These are phyloP conservation scores for Tiliacea citrago DNA, from an alignment of 2,888 invertebrate genomes.

Conservation along the genomic window DNA sequence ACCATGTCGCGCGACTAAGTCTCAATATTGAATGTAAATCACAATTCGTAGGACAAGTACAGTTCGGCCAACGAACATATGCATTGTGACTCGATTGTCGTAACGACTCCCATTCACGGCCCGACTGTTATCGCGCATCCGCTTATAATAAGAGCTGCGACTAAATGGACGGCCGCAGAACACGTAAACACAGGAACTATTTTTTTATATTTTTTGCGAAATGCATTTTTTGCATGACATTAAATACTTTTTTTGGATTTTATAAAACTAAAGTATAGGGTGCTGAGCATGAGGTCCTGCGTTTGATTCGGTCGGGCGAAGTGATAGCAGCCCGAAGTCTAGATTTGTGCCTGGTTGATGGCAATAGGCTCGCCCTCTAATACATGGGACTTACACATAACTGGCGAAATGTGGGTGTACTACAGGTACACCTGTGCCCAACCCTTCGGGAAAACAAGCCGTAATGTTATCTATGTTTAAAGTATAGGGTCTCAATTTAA, in stretches of 20 bases:
- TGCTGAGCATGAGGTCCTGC: no score
- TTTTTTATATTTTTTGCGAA: neutral
- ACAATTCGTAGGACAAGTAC: slow-evolving; percentile 49
- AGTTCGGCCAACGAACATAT: slow-evolving; percentile 44
- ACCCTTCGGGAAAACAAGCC: no score
- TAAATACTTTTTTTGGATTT: neutral
- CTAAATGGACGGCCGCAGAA: slow-evolving; percentile 14
- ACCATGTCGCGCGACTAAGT: slow-evolving; percentile 32
- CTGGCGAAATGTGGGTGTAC: no score
- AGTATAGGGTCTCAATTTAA: neutral
- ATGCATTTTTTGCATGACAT: neutral
- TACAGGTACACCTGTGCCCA: no score
- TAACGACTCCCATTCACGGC: slow-evolving; percentile 63
- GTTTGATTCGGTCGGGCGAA: no score
- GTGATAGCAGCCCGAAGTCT: no score
- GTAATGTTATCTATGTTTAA: no score
- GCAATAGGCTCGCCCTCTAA: no score
- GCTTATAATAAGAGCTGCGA: slow-evolving; percentile 30
- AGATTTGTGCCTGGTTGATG: no score
- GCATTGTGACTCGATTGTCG: slow-evolving; percentile 55
- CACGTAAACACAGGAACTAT: no score
- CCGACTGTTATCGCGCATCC: slow-evolving; percentile 60
- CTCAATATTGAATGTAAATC: slow-evolving; percentile 56
- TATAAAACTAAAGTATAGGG: neutral
- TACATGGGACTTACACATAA: no score